Evolutionary conservation across 1,140 invertebrate species (phyloP), one percentile per base, ranked within the genome.

Genomic region (Bactericera cockerelli): DNA sequence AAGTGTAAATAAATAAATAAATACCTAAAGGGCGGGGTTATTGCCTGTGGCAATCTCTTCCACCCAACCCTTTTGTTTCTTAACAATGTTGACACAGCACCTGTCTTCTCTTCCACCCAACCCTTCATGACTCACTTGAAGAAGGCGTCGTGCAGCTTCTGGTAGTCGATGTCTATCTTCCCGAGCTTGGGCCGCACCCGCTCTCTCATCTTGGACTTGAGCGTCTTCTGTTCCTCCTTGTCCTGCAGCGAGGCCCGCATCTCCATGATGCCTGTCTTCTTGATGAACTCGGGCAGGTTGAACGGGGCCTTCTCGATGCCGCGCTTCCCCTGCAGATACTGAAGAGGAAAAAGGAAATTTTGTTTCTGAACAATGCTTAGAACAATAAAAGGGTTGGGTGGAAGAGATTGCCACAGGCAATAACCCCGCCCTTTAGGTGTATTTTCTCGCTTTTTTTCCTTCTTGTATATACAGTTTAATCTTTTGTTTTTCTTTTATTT

Each of bases 161-260:
- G 94, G 72, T 99, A 99, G 75, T 99, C 97, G 65, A 99, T 99
- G 70, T 99, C 96, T 64, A 99, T 99, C 77, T 98, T 98, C 10
- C 97, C 97, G 66, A 99, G 80, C 73, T 99, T 99, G 0, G 97
- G 97, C 26, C 97, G 76, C 1, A 95, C 86, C 60, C 92, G 81
- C 74, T 99, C 97, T 28, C 95, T 79, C 95, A 99, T 99, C 76
- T 99, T 99, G 0, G 93, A 87, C 71, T 99, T 99, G 4, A 99
- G 72, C 0, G 93, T 93, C 69, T 97, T 97, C 25, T 88, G 83
- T 69, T 98, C 94, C 68, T 99, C 97, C 67, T 98, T 94, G 68
- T 98, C 95, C 70, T 94, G 92, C n/a, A 98, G 74, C 8, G 95
- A 95, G 25, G 94, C 93, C 42, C 97, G 76, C 97, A 99, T 99